Conservation (phyloP, 2,797 vertebrate genomes). For the Phataginus tetradactyla region DNA sequence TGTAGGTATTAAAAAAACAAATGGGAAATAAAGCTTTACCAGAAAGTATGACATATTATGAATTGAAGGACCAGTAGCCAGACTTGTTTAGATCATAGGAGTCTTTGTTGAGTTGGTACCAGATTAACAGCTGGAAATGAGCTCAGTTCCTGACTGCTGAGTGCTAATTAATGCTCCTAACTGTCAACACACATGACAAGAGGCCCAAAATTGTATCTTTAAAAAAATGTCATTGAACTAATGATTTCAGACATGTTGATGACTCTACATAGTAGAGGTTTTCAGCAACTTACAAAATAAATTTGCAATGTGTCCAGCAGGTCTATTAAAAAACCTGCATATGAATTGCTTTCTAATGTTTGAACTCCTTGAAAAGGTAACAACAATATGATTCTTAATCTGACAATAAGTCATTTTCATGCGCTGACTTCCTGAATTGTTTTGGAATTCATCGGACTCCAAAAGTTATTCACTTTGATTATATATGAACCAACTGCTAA, state of each 20-base stretch:
- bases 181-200: constrained; percentile 66
- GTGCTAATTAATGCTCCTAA: constrained; percentile 61
- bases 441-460: constrained; percentile 54
- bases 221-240: constrained; percentile 50
- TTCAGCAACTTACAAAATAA: constrained; percentile 44
- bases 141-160: constrained; percentile 54
- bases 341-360: constrained; percentile 23
- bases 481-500: constrained; percentile 45
- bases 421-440: neutral
- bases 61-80: neutral
- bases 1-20: neutral
- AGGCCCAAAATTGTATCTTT: constrained; percentile 58
- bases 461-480: constrained; percentile 53
- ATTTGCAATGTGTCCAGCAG: constrained; percentile 11
- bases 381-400: neutral
- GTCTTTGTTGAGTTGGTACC: constrained; percentile 63
- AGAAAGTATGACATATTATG: constrained; percentile 49
- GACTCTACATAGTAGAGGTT: constrained; percentile 50
- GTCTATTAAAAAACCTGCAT: neutral
- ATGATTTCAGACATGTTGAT: constrained; percentile 66
- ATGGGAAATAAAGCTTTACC: neutral
- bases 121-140: constrained; percentile 75
- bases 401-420: constrained; percentile 47
- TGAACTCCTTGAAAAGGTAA: constrained; percentile 35
- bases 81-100: constrained; percentile 65